A percentile compares a stretch with the other conserved stretches of the same genome.
These are phyloP conservation scores for Nomia melanderi DNA, from an alignment of 1,140 invertebrate species.

Conservation along the genomic window DNA sequence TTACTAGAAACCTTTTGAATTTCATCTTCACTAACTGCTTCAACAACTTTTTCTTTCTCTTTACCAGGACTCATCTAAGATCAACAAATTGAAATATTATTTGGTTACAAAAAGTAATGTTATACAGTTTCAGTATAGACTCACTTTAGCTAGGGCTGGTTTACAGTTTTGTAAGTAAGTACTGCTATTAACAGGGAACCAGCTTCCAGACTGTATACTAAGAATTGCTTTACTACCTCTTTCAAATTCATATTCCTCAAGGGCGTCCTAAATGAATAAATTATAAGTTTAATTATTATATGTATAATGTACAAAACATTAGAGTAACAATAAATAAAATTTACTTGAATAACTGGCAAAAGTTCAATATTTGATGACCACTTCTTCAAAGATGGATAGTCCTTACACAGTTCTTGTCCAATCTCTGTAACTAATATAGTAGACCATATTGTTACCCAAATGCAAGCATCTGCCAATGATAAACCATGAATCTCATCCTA, in stretches of 20 bases:
- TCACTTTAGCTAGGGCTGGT: constrained; percentile 54
- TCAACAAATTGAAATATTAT: constrained; percentile 5
- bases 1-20: constrained; percentile 65
- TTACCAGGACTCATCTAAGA: constrained; percentile 58
- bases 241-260: constrained; percentile 70
- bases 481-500: constrained; percentile 75
- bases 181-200: constrained; percentile 75
- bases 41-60: constrained; percentile 74
- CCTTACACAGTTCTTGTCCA: constrained; percentile 76
- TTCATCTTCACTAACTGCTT: constrained; percentile 70
- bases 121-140: background rate
- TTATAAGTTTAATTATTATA: constrained; percentile 35
- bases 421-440: constrained; percentile 78
- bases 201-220: constrained; percentile 70
- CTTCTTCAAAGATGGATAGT: constrained; percentile 76
- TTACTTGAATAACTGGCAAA: constrained; percentile 81
- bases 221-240: constrained; percentile 70
- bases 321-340: background rate
- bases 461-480: constrained; percentile 83
- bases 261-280: constrained; percentile 63
- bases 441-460: constrained; percentile 86
- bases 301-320: constrained; percentile 20
- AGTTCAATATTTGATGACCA: constrained; percentile 82
- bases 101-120: constrained; percentile 21
- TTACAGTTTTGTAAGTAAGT: constrained; percentile 71